Conservation (phyloP, 35 echinoderm and acorn worm species). For the Heliocidaris erythrogramma region DNA sequence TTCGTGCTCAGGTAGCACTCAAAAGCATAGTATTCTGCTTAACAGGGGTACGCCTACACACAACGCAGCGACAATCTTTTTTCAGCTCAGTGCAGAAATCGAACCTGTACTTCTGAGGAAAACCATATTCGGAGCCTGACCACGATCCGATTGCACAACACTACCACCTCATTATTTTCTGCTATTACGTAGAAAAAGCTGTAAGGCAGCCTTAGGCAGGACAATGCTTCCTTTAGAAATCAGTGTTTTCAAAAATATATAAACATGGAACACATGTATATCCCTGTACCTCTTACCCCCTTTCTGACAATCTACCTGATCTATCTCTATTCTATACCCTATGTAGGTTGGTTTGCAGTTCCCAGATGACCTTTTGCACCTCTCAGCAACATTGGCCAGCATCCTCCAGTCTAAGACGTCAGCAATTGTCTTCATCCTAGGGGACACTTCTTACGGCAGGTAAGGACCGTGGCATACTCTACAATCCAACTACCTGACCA, state of each 20-base stretch:
- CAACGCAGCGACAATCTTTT: too few relatives aligned
- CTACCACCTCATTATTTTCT: too few relatives aligned
- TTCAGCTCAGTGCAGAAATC: too few relatives aligned
- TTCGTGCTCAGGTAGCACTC: too few relatives aligned
- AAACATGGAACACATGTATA: too few relatives aligned
- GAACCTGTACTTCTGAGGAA: too few relatives aligned
- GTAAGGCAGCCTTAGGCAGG: too few relatives aligned
- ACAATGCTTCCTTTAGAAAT: not conserved
- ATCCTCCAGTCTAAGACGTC: slow-evolving; percentile 57
- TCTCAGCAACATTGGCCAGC: slow-evolving; percentile 53
- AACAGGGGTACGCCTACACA: too few relatives aligned
- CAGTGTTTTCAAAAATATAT: not conserved
- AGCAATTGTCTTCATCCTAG: slow-evolving; percentile 72
- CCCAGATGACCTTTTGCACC: slow-evolving; percentile 75
- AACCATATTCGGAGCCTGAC: too few relatives aligned
- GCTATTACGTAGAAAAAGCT: not conserved
- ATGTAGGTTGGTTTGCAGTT: slow-evolving; percentile 90
- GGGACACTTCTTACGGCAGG: slow-evolving; percentile 99
- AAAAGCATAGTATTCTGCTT: too few relatives aligned
- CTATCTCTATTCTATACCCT: not conserved
- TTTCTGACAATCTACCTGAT: not conserved
- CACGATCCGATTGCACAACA: too few relatives aligned
- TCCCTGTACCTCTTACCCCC: not conserved
- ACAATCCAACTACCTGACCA: too few relatives aligned
- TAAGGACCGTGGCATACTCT: not conserved